phyloP scores from a whole-genome alignment of 1,140 invertebrate genomes.

The Dermatophagoides farinae region DNA sequence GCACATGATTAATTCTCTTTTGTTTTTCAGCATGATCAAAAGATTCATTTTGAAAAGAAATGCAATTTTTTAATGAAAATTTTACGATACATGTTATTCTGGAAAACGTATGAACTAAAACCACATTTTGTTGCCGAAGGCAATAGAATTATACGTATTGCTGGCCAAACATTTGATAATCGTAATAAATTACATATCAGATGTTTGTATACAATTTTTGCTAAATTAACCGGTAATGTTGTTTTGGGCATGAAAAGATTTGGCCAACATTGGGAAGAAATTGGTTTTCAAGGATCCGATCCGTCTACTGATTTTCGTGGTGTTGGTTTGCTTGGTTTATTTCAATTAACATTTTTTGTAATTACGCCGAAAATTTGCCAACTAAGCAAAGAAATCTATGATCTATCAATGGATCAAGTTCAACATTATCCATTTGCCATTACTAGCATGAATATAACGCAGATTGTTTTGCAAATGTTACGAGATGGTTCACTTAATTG shows the following conservation, averaged over 20 bases:
- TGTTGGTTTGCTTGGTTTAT: slow-evolving; percentile 32
- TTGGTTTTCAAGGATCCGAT: slow-evolving; percentile 38
- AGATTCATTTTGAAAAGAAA: background rate
- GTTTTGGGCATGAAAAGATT: slow-evolving; percentile 28
- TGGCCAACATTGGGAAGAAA: slow-evolving; percentile 36
- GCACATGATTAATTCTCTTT: background rate
- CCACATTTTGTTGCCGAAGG: slow-evolving; percentile 23
- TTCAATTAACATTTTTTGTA: slow-evolving; percentile 31
- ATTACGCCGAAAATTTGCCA: slow-evolving; percentile 24
- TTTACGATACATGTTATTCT: background rate
- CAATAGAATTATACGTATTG: slow-evolving; percentile 31
- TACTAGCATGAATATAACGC: slow-evolving; percentile 35
- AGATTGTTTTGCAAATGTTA: slow-evolving; percentile 32
- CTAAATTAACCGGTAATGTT: slow-evolving; percentile 29
- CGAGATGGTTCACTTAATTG: slow-evolving; percentile 33
- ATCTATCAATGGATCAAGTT: slow-evolving; percentile 30
- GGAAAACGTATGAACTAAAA: background rate
- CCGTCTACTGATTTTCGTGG: slow-evolving; percentile 35
- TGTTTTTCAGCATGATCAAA: background rate
- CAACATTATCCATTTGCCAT: slow-evolving; percentile 37
- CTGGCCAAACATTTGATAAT: slow-evolving; percentile 30
- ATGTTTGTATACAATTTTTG: slow-evolving; percentile 33
- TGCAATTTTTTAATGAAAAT: background rate
- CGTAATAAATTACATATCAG: slow-evolving; percentile 27
- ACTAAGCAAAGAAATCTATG: slow-evolving; percentile 30